phyloP scores from a whole-genome alignment of 2,113 vertebrate species.

The Apteryx owenii region DNA sequence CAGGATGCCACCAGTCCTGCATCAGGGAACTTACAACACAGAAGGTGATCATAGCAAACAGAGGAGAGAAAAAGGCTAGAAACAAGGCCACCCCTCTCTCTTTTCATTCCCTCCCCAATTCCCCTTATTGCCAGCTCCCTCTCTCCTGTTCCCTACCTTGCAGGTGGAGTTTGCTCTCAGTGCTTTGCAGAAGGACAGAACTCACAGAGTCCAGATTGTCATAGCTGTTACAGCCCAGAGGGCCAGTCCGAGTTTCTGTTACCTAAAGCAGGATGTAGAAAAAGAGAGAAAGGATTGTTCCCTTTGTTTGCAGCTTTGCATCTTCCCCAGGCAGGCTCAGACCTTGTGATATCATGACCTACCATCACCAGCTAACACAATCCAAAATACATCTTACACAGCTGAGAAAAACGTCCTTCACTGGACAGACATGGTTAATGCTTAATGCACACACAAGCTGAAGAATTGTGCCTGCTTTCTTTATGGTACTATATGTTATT shows the following conservation, averaged over 20 bases:
- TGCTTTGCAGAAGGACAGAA: conserved; percentile 98
- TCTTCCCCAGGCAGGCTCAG: not conserved
- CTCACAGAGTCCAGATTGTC: conserved; percentile 99
- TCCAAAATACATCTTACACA: not conserved
- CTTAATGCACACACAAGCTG: not conserved
- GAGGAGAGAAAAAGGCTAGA: not conserved
- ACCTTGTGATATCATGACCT: not conserved
- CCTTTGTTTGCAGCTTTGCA: not conserved
- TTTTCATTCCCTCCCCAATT: not conserved
- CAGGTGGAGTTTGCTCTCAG: conserved; percentile 98
- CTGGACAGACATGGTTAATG: not conserved
- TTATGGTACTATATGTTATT: not conserved
- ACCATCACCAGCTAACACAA: not conserved
- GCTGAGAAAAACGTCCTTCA: not conserved
- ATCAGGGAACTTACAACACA: not conserved
- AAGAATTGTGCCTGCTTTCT: not conserved
- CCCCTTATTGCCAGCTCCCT: not conserved
- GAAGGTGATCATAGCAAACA: not conserved
- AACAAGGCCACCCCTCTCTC: not conserved
- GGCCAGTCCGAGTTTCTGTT: conserved; percentile 97
- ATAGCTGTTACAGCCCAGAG: conserved; percentile 98
- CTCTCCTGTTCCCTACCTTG: conserved; percentile 89
- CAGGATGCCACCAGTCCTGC: not conserved
- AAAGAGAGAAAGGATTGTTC: not conserved
- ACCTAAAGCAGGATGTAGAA: conserved; percentile 77